Evolutionary conservation across 2,888 invertebrate genomes (phyloP).

Genomic region (Euclidia mi): DNA sequence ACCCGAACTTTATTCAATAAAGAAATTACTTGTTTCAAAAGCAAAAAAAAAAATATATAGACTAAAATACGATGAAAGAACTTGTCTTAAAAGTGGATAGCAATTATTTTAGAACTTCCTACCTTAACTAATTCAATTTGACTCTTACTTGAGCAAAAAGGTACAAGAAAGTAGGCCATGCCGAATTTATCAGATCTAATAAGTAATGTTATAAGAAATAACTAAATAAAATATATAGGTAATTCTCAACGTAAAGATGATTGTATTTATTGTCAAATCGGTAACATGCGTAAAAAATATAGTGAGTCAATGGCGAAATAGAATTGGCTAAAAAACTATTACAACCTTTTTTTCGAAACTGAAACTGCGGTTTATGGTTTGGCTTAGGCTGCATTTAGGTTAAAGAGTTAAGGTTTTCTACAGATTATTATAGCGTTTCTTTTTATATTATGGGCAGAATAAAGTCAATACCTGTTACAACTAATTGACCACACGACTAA

Average conservation of each 20-base stretch:
- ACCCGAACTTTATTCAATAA: constrained; percentile 48
- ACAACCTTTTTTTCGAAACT: no score
- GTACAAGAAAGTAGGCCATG: constrained; percentile 37
- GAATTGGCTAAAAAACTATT: no score
- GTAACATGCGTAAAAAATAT: no score
- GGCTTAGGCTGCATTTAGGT: no score
- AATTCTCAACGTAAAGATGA: constrained; percentile 16
- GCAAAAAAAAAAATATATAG: constrained; percentile 39
- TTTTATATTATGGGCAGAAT: no score
- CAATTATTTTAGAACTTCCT: constrained; percentile 51
- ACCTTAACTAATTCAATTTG: constrained; percentile 55
- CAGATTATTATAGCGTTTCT: no score
- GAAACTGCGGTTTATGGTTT: no score
- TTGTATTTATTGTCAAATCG: constrained; percentile 28
- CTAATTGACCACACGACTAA: no score
- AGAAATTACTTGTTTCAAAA: constrained; percentile 42
- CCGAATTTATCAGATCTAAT: constrained; percentile 39
- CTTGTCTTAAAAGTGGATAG: constrained; percentile 47
- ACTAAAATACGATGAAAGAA: constrained; percentile 43
- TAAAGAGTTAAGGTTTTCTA: no score
- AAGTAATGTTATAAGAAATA: constrained; percentile 25
- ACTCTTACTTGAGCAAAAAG: constrained; percentile 27
- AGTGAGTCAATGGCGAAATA: no score
- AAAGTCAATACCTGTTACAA: no score
- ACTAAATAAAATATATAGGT: constrained; percentile 17